These are phyloP conservation scores for Machimus atricapillus DNA, from an alignment of 2,888 invertebrate species.

Conservation along the genomic window DNA sequence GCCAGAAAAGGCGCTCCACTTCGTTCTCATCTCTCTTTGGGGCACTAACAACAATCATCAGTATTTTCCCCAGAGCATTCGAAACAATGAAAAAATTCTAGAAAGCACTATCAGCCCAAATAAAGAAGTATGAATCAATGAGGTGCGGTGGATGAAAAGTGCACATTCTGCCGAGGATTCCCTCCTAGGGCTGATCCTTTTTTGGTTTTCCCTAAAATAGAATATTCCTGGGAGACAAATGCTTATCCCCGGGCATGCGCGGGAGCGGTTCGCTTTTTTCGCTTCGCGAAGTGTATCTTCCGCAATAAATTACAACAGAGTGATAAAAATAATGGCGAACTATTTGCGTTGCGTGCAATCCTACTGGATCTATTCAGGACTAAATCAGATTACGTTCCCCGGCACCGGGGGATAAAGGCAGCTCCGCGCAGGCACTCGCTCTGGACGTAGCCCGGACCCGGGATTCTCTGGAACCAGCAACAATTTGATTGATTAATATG, in stretches of 20 bases:
- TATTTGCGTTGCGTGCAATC: neutral
- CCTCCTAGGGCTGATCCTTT: neutral
- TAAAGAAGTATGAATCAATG: neutral
- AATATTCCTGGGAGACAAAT: neutral
- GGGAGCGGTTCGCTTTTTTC: neutral
- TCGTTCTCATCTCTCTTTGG: neutral
- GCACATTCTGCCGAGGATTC: neutral
- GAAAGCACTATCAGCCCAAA: neutral
- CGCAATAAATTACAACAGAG: neutral
- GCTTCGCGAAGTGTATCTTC: neutral
- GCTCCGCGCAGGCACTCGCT: neutral
- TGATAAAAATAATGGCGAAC: conserved; percentile 8
- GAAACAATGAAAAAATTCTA: neutral
- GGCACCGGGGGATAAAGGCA: neutral
- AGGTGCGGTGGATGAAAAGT: neutral
- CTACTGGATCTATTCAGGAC: neutral
- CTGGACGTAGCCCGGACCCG: neutral
- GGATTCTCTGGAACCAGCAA: neutral
- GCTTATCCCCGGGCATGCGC: neutral
- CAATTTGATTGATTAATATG: neutral
- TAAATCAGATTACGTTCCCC: neutral
- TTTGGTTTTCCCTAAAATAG: neutral
- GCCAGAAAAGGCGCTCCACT: neutral
- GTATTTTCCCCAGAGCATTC: neutral
- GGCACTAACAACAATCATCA: neutral